Conservation (phyloP, 2,113 vertebrate species). For the Centropus unirufus region DNA sequence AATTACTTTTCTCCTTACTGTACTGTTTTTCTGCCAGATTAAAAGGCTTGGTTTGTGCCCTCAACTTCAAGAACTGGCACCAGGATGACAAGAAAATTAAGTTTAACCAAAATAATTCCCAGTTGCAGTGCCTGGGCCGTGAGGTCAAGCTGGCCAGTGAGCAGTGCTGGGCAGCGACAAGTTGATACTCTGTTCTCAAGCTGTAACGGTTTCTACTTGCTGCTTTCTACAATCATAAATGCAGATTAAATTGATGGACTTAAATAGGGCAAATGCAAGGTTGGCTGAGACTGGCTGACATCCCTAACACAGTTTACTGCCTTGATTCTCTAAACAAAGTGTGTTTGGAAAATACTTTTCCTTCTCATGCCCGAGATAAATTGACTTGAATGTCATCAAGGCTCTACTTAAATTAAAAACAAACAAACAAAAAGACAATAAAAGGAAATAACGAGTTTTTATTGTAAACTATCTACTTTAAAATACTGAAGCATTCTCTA, state of each 20-base stretch:
- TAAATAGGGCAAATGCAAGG: not conserved
- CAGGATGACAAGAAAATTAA: not conserved
- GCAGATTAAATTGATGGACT: not conserved
- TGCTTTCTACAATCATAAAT: not conserved
- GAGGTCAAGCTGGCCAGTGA: not conserved
- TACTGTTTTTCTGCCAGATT: not conserved
- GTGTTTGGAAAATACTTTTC: not conserved
- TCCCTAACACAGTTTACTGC: not conserved
- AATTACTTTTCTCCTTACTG: not conserved
- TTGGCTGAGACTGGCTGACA: not conserved
- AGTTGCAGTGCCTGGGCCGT: not conserved
- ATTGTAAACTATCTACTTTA: not conserved
- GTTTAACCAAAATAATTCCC: not conserved
- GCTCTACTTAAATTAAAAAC: not conserved
- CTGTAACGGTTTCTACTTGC: not conserved
- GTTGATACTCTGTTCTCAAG: not conserved
- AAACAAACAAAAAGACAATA: not conserved
- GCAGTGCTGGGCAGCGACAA: not conserved
- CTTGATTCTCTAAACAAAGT: not conserved
- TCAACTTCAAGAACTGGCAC: not conserved
- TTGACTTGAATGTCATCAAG: not conserved
- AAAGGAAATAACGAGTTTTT: not conserved
- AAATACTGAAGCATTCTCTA: not conserved
- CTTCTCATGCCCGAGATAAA: not conserved
- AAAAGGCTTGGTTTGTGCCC: not conserved